phyloP scores from a whole-genome alignment of 2,888 invertebrate species.

The Ectemnius lituratus region DNA sequence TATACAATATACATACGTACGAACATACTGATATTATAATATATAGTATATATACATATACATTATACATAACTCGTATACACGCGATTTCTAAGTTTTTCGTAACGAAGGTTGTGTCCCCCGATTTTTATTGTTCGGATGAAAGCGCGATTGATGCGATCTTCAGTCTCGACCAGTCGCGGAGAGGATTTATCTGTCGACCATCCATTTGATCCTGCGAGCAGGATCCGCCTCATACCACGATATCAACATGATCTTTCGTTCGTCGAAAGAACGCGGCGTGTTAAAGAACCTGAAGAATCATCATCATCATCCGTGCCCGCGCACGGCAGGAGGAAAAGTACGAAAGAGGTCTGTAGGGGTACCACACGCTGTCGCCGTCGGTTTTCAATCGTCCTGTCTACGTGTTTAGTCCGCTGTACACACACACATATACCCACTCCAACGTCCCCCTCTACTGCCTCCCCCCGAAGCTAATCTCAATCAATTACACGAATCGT shows the following conservation, averaged over 20 bases:
- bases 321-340: slow-evolving; percentile 16
- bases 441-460: no score
- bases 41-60: slow-evolving; percentile 50
- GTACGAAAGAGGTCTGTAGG: no score
- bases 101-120: slow-evolving; percentile 76
- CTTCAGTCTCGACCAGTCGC: slow-evolving; percentile 58
- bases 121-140: slow-evolving; percentile 11
- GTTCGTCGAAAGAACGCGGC: background rate
- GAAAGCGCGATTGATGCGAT: slow-evolving; percentile 57
- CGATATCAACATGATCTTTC: slow-evolving; percentile 24
- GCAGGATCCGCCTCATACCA: background rate
- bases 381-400: slow-evolving; percentile 62
- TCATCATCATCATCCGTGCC: slow-evolving; percentile 14
- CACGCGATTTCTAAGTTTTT: slow-evolving; percentile 66
- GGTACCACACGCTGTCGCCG: slow-evolving; percentile 51
- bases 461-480: slow-evolving; percentile 49
- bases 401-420: slow-evolving; percentile 62
- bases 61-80: slow-evolving; percentile 42
- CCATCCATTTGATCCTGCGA: no score
- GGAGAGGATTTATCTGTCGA: slow-evolving; percentile 41
- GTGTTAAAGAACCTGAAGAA: background rate
- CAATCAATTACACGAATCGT: slow-evolving; percentile 48
- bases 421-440: slow-evolving; percentile 58
- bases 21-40: slow-evolving; percentile 47
- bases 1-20: slow-evolving; percentile 49